phyloP scores from a whole-genome alignment of 2,113 vertebrate species.

The Pampusana beccarii region DNA sequence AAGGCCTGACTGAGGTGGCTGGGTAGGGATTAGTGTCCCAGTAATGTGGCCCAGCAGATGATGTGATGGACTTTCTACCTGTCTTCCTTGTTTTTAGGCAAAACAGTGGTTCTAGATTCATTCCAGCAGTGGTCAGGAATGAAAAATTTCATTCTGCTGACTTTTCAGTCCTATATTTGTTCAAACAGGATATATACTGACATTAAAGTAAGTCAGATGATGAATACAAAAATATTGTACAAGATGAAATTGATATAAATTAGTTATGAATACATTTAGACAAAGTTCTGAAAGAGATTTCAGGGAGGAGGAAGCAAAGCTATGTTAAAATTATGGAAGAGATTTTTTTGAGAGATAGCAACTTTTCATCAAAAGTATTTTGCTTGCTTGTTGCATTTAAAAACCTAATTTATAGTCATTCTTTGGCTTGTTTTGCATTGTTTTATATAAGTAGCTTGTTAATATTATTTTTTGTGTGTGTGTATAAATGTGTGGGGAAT shows the following conservation, averaged over 20 bases:
- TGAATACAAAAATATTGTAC: background rate
- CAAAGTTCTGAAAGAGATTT: constrained; percentile 8
- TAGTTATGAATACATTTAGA: background rate
- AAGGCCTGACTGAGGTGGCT: background rate
- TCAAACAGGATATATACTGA: background rate
- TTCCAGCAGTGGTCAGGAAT: background rate
- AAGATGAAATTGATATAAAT: background rate
- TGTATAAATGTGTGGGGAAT: background rate
- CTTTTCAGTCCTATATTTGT: background rate
- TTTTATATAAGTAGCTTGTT: background rate
- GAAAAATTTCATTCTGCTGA: background rate
- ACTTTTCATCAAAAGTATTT: constrained; percentile 11
- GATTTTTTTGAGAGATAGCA: background rate
- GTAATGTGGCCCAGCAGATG: no score
- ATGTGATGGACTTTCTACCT: background rate
- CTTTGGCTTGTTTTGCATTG: background rate
- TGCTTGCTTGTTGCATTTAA: background rate
- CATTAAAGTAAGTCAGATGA: background rate
- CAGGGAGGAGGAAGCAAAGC: background rate
- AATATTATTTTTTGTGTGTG: background rate
- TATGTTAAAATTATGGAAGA: background rate
- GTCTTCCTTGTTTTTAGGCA: background rate
- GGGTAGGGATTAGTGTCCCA: no score
- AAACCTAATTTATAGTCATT: background rate
- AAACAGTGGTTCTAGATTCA: background rate